Base-by-base conservation (phyloP, 2,113 vertebrate species). In the Accipiter virgatus region DNA sequence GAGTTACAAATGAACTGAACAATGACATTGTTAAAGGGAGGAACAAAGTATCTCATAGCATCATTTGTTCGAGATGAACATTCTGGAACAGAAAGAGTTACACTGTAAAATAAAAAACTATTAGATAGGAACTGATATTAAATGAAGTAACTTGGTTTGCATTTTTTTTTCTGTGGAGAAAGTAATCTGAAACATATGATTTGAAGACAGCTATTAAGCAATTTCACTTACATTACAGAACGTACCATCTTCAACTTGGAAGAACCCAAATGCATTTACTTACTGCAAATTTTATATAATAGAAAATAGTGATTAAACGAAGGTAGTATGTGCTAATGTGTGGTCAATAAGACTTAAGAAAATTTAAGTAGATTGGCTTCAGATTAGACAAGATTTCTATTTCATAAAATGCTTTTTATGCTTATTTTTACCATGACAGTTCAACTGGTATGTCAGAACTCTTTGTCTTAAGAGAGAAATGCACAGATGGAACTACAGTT, bases 41-140 rank as follows among this genome's bases (percentile, higher is more conserved):
- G n/a, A 86, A 66, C 29, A 29, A 63, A 79, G 32, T 80, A 70
- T 73, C 90, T 95, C 63, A 87, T 81, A 83, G 42, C 22, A 88
- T 83, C n/a, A 63, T 94, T 86, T 93, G 34, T 63, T 50, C 81
- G 74, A 91, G 70, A n/a, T 86, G 47, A 90, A 92, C 94, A 81
- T 72, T 91, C 92, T 93, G 62, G 55, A 87, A 82, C 42, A 79
- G 62, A 73, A 95, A 81, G 7, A 8, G 4, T 83, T 93, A 72
- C 34, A 38, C 32, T 66, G 34, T 50, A 90, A 96, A 94, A 90
- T 85, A 83, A 94, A 95, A 67, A 86, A 8, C 9, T 56, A 17
- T 61, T 75, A 75, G 6, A 13, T 81, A 72, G 61, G 31, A 70
- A 53, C 25, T 32, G 42, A 48, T 91, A 83, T 43, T 92, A 79